Percentiles rank a stretch among this genome's conserved stretches.
Conservation (phyloP, 2,797 vertebrate species). For the Avahi laniger region DNA sequence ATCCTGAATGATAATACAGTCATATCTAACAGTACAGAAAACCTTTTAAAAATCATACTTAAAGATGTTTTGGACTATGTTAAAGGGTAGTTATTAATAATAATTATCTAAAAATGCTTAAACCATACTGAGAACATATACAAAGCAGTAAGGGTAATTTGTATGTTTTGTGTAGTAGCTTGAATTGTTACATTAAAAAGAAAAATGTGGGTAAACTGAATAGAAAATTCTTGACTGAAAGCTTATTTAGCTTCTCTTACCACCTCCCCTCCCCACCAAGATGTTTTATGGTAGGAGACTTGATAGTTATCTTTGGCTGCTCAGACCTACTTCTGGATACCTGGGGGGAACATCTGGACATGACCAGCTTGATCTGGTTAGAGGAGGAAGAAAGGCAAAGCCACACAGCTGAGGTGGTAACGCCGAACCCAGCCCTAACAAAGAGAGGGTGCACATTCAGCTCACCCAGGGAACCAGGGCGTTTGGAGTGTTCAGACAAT, state of each 20-base stretch:
- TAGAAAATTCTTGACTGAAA: background rate
- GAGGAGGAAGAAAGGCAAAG: background rate
- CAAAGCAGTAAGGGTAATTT: background rate
- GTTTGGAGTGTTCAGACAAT: background rate
- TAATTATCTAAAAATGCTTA: background rate
- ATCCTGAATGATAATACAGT: background rate
- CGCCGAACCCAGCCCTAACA: background rate
- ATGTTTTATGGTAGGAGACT: background rate
- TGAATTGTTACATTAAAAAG: background rate
- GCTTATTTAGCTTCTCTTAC: background rate
- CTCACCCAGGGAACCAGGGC: background rate
- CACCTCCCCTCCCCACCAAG: background rate
- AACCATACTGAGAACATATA: background rate
- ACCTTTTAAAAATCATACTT: background rate
- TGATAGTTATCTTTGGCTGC: background rate
- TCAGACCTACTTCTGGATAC: background rate
- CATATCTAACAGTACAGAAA: slow-evolving; percentile 5
- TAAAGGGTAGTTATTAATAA: background rate
- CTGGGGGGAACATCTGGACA: background rate
- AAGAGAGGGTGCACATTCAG: background rate
- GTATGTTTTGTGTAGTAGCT: background rate
- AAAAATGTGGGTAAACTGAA: slow-evolving; percentile 11
- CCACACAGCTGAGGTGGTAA: background rate
- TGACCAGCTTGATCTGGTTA: background rate
- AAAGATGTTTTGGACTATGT: background rate